Evolutionary conservation across 2,888 invertebrate species (phyloP).

Genomic region (Linnaemya tessellans): DNA sequence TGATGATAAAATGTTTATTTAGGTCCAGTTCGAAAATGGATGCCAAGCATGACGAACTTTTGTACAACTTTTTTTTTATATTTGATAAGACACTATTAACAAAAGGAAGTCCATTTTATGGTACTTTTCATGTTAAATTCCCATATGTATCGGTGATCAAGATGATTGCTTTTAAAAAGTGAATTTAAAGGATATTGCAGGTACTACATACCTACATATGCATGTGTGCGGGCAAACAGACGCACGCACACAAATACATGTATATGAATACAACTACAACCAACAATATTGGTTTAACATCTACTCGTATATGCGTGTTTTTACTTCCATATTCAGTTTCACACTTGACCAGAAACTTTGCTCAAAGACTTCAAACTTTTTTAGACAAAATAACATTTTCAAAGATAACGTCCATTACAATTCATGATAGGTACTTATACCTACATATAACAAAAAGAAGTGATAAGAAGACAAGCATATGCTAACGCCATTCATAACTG

Average conservation of each 20-base stretch:
- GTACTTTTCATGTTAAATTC: slow-evolving; percentile 56
- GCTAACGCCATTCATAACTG: too few relatives aligned
- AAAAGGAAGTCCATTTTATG: slow-evolving; percentile 65
- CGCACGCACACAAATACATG: too few relatives aligned
- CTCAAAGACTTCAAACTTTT: slow-evolving; percentile 39
- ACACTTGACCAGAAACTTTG: slow-evolving; percentile 30
- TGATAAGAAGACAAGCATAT: slow-evolving; percentile 19
- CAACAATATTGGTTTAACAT: too few relatives aligned
- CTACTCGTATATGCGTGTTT: too few relatives aligned
- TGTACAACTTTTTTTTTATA: slow-evolving; percentile 42
- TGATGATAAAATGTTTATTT: slow-evolving; percentile 72
- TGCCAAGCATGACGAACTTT: slow-evolving; percentile 70
- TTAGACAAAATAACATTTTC: slow-evolving; percentile 12
- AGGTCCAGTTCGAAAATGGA: slow-evolving; percentile 73
- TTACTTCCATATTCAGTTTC: slow-evolving; percentile 1
- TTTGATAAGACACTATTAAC: slow-evolving; percentile 57
- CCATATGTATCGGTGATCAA: slow-evolving; percentile 64
- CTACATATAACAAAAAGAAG: neutral
- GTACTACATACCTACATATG: neutral
- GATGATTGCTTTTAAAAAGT: slow-evolving; percentile 67
- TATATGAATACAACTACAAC: too few relatives aligned
- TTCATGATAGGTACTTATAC: slow-evolving; percentile 1
- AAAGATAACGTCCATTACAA: slow-evolving; percentile 57
- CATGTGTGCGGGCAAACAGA: too few relatives aligned
- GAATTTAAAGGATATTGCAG: slow-evolving; percentile 35